Conservation (phyloP, 1,140 invertebrate genomes). For the Parasteatoda tepidariorum region DNA sequence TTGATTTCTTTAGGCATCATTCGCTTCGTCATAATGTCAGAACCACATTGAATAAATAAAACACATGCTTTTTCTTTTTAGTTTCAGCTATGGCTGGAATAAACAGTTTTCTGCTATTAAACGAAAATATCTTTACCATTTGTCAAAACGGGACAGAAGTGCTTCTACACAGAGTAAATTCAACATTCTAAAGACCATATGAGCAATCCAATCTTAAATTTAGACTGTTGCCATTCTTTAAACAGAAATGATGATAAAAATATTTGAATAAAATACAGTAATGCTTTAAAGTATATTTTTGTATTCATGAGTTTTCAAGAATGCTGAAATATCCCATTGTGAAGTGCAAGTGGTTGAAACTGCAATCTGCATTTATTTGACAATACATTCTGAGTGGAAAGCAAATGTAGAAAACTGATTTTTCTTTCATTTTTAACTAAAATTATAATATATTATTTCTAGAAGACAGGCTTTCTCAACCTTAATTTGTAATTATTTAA, state of each 20-base stretch:
- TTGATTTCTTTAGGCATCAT: background rate
- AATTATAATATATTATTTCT: too few species aligned
- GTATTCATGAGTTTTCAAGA: conserved; percentile 17
- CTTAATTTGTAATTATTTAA: too few species aligned
- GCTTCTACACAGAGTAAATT: background rate
- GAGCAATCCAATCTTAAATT: background rate
- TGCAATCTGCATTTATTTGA: conserved; percentile 8
- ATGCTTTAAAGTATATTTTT: conserved; percentile 7
- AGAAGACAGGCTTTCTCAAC: too few species aligned
- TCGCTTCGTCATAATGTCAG: background rate
- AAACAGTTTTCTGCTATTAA: conserved; percentile 1
- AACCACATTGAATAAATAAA: background rate
- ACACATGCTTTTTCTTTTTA: background rate
- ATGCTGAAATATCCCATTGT: conserved; percentile 3
- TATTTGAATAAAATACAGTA: background rate
- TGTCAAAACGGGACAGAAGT: background rate
- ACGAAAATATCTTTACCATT: background rate
- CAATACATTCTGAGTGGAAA: background rate
- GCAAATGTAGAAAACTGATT: background rate
- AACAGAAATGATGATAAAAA: background rate
- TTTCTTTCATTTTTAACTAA: too few species aligned
- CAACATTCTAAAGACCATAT: background rate
- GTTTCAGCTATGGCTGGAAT: background rate
- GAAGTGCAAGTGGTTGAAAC: background rate
- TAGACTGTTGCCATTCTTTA: background rate